Base-by-base conservation (phyloP, 1,140 invertebrate species). In the Tribolium madens region DNA sequence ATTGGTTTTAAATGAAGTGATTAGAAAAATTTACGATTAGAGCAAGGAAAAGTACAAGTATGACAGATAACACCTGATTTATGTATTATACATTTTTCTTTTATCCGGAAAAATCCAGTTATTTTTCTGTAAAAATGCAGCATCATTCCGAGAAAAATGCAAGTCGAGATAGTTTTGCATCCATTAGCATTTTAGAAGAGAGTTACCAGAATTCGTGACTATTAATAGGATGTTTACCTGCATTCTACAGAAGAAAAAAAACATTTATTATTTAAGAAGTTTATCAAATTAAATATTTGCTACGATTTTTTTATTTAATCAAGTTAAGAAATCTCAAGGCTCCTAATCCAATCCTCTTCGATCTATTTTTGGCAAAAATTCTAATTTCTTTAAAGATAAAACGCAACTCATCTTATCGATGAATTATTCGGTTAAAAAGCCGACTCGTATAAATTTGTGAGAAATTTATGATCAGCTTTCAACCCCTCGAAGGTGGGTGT, bases 231-330 rank as follows among this genome's bases (percentile, higher is more conserved):
- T 64, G 57, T 64, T 64, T 64, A 26, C 26, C 26, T 26, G 31
- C 26, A 33, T 33, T 64, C 12, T 64, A 42, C 36, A 42, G 4
- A 7, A n/a, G n/a, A n/a, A n/a, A 42, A 64, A 64, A 64, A 64
- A 64, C 21, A 33, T 64, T 31, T 64, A 36, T 64, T 64, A 64
- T 26, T 42, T 33, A 13, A 64, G 31, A 10, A 60, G 26, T 64
- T 57, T 64, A 64, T 64, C 57, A 64, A 33, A 31, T 33, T 64
- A 64, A 64, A 64, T 64, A 64, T 64, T 64, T 64, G 57, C 31
- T 26, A 33, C 31, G 1, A 33, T 12, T 33, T 64, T 60, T 64
- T 64, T 64, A 42, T 64, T 36, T 64, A 26, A 14, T 33, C n/a
- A 33, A 26, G 21, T 3, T 4, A 5, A 64, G 31, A 14, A 17